phyloP scores from a whole-genome alignment of 2,888 invertebrate species.

The Thysanoteuthis rhombus region DNA sequence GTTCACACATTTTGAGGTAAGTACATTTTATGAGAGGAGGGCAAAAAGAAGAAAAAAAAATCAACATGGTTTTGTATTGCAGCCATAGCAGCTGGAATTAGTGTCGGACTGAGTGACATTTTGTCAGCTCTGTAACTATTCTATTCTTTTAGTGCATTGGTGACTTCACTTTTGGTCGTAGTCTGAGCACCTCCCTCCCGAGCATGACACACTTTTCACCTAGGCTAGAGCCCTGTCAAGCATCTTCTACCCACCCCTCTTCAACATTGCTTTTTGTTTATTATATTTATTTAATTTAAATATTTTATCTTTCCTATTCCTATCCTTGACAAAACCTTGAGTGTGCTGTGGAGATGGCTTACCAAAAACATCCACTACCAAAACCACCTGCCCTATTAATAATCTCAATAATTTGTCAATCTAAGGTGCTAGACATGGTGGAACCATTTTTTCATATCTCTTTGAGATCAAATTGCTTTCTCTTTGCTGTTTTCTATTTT shows the following conservation, averaged over 20 bases:
- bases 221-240: constrained; percentile 12
- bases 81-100: constrained; percentile 12
- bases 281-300: not conserved
- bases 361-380: not conserved
- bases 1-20: not conserved
- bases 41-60: not conserved
- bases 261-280: not conserved
- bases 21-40: not conserved
- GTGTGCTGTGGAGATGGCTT: not conserved
- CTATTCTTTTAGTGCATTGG: not conserved
- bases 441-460: not conserved
- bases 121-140: not conserved
- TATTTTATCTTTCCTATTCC: not conserved
- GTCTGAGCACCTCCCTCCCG: not conserved
- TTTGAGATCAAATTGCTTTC: not conserved
- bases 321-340: not conserved
- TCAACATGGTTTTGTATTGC: not conserved
- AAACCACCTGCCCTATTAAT: not conserved
- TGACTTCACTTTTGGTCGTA: not conserved
- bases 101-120: not conserved
- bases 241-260: not conserved
- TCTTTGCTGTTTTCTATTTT: not conserved
- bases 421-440: not conserved
- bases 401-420: no score
- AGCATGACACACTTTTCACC: not conserved